phyloP scores from a whole-genome alignment of 2,888 invertebrate species.

The Mesochorus sp. region DNA sequence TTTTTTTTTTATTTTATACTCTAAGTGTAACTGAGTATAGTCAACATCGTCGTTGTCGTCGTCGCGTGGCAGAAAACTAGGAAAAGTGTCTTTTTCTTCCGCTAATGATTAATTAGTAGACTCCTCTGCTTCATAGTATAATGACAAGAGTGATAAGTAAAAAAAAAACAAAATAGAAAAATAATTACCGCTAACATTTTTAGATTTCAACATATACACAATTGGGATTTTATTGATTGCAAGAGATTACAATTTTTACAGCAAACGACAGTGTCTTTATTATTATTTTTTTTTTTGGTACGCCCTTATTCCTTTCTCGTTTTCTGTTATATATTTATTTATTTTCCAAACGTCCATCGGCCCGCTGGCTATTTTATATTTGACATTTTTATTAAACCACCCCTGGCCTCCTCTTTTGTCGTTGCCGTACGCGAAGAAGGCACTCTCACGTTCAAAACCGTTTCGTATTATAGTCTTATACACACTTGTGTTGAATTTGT shows the following conservation, averaged over 20 bases:
- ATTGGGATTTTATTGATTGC: no score
- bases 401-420: constrained; percentile 62
- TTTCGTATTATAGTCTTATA: constrained; percentile 27
- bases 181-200: neutral
- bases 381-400: constrained; percentile 82
- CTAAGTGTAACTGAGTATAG: constrained; percentile 2
- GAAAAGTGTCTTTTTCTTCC: constrained; percentile 80
- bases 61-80: constrained; percentile 31
- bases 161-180: neutral
- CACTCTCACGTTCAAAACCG: constrained; percentile 57
- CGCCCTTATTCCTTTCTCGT: constrained; percentile 49
- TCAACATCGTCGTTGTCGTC: constrained; percentile 56
- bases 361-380: constrained; percentile 81
- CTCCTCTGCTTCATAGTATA: constrained; percentile 78
- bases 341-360: constrained; percentile 80
- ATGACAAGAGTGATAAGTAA: constrained; percentile 70
- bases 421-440: constrained; percentile 25
- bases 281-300: constrained; percentile 32
- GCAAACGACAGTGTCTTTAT: constrained; percentile 18
- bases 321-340: constrained; percentile 80
- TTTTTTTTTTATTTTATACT: neutral
- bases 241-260: no score
- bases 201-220: no score
- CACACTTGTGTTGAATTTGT: constrained; percentile 28
- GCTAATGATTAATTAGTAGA: constrained; percentile 82